Base-by-base conservation (phyloP, 2,888 invertebrate genomes). In the Hofmannophila pseudospretella region DNA sequence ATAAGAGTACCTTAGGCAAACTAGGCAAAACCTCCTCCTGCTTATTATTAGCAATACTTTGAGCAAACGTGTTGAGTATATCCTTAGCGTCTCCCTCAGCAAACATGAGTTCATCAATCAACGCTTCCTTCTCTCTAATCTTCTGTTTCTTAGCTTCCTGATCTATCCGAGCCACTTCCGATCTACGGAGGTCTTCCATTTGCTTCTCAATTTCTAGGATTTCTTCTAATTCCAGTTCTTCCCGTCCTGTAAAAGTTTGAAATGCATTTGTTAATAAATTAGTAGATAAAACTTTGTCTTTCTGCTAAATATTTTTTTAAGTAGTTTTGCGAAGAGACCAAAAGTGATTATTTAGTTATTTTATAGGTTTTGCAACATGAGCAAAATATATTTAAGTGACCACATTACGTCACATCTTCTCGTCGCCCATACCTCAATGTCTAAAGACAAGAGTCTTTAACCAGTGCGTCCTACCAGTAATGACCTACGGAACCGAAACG, bases 81-180 rank as follows among this genome's bases (percentile, higher is more conserved):
- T 93, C 93, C 51, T 93, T 93, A 0, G 98, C 98, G 69, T 97
- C 93, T 7, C 92, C 93, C 50, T 95, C 94, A 0, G 97, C 96
- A 69, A 95, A 95, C 93, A 97, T 97, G 23, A 99, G 87, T 68
- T 98, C 97, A 75, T 98, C 97, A 41, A 99, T 97, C 3, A 99
- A 80, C 0, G 96, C 96, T 69, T 98, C 96, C 54, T 96, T 96
- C 49, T 95, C 94, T 23, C 94, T 89, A 11, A 94, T 91, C 72
- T 96, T 96, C 49, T 93, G 93, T 62, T 91, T 93, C 58, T 95
- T 95, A 1, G 91, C 90, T 69, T 94, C 90, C 79, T 64, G 92
- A 87, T 81, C 93, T 72, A 85, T 53, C 2, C 92, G 88, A n/a
- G 89, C 71, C 1, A 93, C 68, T 62, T 96, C 94, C 37, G 92